These are phyloP conservation scores for Pseudomyrmex cubaensis DNA, from an alignment of 1,140 invertebrate genomes.

Conservation along the genomic window DNA sequence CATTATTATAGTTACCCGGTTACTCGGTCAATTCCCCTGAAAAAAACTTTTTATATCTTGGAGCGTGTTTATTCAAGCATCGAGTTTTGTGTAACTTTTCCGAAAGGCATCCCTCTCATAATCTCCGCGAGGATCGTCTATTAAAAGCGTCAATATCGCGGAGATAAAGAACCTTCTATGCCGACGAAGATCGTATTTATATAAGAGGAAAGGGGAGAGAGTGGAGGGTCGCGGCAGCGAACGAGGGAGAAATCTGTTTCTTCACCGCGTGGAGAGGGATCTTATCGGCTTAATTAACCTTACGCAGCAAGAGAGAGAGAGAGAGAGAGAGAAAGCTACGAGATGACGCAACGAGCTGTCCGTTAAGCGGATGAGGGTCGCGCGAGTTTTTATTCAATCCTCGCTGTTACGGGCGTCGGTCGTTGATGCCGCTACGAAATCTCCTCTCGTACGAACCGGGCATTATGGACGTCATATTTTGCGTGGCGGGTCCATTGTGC, in stretches of 20 bases:
- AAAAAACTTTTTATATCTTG: constrained; percentile 21
- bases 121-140: constrained; percentile 29
- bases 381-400: constrained; percentile 69
- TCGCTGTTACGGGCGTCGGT: constrained; percentile 59
- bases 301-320: constrained; percentile 13
- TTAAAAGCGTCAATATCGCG: constrained; percentile 42
- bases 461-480: constrained; percentile 62
- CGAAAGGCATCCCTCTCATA: background rate
- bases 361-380: constrained; percentile 12
- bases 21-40: background rate
- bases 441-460: constrained; percentile 16
- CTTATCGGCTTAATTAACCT: constrained; percentile 80
- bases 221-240: background rate
- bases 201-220: background rate
- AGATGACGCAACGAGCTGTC: constrained; percentile 28
- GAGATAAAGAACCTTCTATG: constrained; percentile 53
- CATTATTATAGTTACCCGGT: background rate
- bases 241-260: constrained; percentile 68
- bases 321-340: background rate
- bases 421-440: constrained; percentile 6
- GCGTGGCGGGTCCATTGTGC: constrained; percentile 53
- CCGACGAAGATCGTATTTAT: constrained; percentile 29
- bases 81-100: constrained; percentile 17
- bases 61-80: constrained; percentile 17
- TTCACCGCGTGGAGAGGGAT: constrained; percentile 65